phyloP scores from a whole-genome alignment of 2,113 vertebrate genomes.

The Illadopsis cleaveri region DNA sequence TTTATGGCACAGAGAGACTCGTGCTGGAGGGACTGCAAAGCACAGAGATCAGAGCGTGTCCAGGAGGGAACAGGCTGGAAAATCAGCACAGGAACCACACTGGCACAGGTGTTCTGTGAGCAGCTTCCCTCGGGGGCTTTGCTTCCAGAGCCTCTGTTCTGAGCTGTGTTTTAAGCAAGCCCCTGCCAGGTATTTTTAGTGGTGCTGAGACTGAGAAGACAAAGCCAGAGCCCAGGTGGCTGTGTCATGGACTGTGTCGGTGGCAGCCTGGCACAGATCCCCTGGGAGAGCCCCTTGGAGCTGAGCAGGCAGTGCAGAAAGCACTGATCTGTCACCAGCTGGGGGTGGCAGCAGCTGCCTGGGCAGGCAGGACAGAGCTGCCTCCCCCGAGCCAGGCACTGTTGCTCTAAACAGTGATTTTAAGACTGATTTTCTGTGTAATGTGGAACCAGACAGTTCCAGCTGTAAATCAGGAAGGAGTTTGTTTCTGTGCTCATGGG shows the following conservation, averaged over 20 bases:
- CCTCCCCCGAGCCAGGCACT: not conserved
- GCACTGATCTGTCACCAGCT: accelerated
- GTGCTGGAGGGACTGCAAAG: not conserved
- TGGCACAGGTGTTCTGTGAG: not conserved
- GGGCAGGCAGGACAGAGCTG: not conserved
- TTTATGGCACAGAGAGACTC: conserved; percentile 61
- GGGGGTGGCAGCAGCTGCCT: not conserved
- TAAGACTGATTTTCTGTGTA: not conserved
- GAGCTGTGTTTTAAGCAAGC: not conserved
- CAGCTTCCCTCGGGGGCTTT: not conserved
- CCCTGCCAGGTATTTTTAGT: not conserved
- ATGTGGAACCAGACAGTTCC: not conserved
- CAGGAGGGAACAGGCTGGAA: accelerated
- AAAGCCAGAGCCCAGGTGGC: not conserved
- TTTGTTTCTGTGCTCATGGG: accelerated
- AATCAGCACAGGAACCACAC: not conserved
- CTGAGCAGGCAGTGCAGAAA: not conserved
- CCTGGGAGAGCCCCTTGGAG: accelerated
- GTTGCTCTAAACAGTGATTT: not conserved
- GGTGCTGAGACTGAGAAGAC: not conserved
- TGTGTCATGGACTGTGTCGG: accelerated
- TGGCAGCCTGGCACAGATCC: not conserved
- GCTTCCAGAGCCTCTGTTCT: not conserved
- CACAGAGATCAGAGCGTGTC: not conserved
- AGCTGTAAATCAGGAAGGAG: not conserved